Percentiles rank a stretch among this genome's conserved stretches.
Conservation (phyloP, 92 coral and sea anemone genomes). For the Metridium senile region DNA sequence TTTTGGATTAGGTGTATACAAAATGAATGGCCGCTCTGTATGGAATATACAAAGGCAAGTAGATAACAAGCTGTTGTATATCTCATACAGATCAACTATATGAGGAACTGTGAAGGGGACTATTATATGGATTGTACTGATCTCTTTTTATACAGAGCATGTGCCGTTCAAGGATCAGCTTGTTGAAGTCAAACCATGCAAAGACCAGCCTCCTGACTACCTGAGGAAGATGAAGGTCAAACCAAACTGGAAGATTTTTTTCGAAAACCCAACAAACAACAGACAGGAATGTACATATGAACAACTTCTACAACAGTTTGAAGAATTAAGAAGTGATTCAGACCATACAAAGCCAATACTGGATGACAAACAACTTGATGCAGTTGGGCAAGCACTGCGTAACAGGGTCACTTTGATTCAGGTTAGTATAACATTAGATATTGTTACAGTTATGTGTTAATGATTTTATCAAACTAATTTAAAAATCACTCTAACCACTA, state of each 20-base stretch:
- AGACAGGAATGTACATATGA: slow-evolving; percentile 5
- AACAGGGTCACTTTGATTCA: slow-evolving; percentile 71
- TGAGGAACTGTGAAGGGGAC: neutral
- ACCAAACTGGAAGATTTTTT: slow-evolving; percentile 77
- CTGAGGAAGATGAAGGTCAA: slow-evolving; percentile 27
- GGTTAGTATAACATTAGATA: slow-evolving; percentile 37
- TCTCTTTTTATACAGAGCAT: slow-evolving; percentile 14
- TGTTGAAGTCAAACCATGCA: slow-evolving; percentile 31
- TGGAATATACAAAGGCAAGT: too few species aligned
- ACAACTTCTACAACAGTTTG: slow-evolving; percentile 39
- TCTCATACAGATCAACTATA: too few species aligned
- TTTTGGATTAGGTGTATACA: too few species aligned
- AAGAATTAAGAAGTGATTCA: neutral
- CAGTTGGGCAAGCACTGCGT: slow-evolving; percentile 63
- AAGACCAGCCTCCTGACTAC: slow-evolving; percentile 52
- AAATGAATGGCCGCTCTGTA: too few species aligned
- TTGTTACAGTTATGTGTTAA: too few species aligned
- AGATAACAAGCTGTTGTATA: too few species aligned
- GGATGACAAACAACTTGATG: slow-evolving; percentile 72
- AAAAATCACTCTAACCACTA: too few species aligned
- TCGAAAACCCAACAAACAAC: neutral
- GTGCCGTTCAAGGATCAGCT: slow-evolving; percentile 63
- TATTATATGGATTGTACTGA: neutral
- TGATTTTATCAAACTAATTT: too few species aligned
- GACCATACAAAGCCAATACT: slow-evolving; percentile 17